Base-by-base conservation (phyloP, 2,113 vertebrate species). In the Gallinago undulata region DNA sequence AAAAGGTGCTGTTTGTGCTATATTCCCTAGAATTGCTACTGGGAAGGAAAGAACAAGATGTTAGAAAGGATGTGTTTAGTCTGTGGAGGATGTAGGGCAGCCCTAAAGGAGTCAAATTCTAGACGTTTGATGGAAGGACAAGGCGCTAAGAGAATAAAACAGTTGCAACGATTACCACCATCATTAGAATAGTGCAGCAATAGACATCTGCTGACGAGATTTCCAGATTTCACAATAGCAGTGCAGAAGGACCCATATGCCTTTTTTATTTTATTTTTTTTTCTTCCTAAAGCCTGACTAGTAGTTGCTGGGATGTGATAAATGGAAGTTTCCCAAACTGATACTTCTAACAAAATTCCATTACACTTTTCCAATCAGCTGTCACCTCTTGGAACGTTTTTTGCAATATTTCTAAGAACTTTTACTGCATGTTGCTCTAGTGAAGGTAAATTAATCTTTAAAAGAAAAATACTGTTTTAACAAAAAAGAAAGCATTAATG, bases 401-500 rank as follows among this genome's bases (percentile, higher is more conserved):
- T 79, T 41, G 28, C 59, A 79, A 2, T 77, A 78, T 75, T 91
- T 91, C 60, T 77, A 39, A 73, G 89, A 87, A 69, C 10, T 94
- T 89, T 89, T 57, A 55, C 7, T 76, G 23, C 14, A 2, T 76
- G 50, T 84, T 92, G 53, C 59, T 87, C 22, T 73, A 92, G 39
- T 64, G n/a, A 31, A 97, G 91, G 14, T 87, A 92, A 91, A 73
- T 93, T 79, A 80, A 68, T 87, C 84, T 69, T 87, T 51, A 55
- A 90, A 92, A 68, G 79, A 91, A 73, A 92, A 95, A 85, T 60
- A 89, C 35, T 35, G 21, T 60, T 86, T 85, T 84, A 87, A 68
- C 62, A 72, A 75, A 93, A 92, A 76, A 72, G 73, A 79, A 94
- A 57, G 11, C 66, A 87, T 82, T 94, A 87, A 81, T 82, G 90